Conservation (phyloP, 2,113 vertebrate species). For the Empidonax alnorum region DNA sequence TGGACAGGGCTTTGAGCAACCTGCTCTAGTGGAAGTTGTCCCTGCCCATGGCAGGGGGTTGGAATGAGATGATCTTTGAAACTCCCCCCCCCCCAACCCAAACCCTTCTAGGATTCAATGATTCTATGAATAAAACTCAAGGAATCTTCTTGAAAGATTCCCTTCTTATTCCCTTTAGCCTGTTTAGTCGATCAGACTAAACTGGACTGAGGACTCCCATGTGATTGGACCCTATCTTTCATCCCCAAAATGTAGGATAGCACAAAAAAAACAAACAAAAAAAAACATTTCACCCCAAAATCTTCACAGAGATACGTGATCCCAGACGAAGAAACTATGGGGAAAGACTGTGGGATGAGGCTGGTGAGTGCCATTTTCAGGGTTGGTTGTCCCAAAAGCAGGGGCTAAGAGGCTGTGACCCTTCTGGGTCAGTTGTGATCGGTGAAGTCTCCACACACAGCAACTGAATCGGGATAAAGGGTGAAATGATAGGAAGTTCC, state of each 20-base stretch:
- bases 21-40: neutral
- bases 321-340: neutral
- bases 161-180: neutral
- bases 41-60: neutral
- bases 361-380: neutral
- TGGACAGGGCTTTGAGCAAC: rapidly evolving
- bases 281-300: neutral
- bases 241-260: neutral
- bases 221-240: neutral
- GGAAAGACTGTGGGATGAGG: neutral
- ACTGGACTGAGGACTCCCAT: neutral
- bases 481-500: neutral
- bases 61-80: neutral
- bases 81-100: neutral
- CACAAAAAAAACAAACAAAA: neutral
- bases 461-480: neutral
- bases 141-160: neutral
- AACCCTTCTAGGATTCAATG: neutral
- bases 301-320: neutral
- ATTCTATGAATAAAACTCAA: neutral
- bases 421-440: neutral
- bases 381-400: neutral
- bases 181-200: neutral
- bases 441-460: neutral
- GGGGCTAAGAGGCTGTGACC: neutral